These are phyloP conservation scores for Dicycla oo DNA, from an alignment of 2,888 invertebrate genomes.

Conservation along the genomic window DNA sequence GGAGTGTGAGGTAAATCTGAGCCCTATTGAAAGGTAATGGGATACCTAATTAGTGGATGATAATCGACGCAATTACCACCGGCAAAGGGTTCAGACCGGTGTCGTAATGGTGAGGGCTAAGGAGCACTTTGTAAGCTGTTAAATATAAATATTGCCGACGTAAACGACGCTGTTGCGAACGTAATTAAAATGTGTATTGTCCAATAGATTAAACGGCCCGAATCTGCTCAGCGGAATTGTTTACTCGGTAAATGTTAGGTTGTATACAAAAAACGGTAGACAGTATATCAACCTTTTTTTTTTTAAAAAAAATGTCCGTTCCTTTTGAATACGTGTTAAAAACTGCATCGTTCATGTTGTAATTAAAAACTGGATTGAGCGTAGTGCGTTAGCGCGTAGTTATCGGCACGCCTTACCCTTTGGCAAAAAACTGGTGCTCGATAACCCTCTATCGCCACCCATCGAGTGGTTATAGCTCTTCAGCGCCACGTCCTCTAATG, in stretches of 20 bases:
- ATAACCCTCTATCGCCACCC: conserved; percentile 55
- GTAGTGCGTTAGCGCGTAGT: conserved; percentile 45
- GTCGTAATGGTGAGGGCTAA: conserved; percentile 36
- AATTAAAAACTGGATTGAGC: conserved; percentile 35
- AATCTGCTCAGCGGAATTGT: conserved; percentile 45
- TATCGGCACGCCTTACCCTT: conserved; percentile 36
- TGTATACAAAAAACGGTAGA: conserved; percentile 27
- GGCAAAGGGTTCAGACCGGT: conserved; percentile 47
- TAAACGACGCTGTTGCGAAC: conserved; percentile 33
- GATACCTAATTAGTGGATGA: conserved; percentile 65
- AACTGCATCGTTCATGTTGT: conserved; percentile 9
- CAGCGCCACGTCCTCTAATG: conserved; percentile 47
- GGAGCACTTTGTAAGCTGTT: conserved; percentile 45
- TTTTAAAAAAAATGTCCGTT: neutral
- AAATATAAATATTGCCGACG: conserved; percentile 52
- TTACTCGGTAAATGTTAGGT: conserved; percentile 41
- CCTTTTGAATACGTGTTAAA: conserved; percentile 4
- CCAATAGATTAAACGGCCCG: conserved; percentile 46
- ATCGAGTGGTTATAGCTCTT: conserved; percentile 55
- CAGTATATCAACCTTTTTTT: conserved; percentile 26
- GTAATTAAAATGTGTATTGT: conserved; percentile 53
- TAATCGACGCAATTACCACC: conserved; percentile 63
- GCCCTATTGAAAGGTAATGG: conserved; percentile 55
- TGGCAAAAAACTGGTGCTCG: conserved; percentile 58
- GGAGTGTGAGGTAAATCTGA: conserved; percentile 47